These are phyloP conservation scores for Trigoniulus corallinus DNA, from an alignment of 1,140 invertebrate species.

Conservation along the genomic window DNA sequence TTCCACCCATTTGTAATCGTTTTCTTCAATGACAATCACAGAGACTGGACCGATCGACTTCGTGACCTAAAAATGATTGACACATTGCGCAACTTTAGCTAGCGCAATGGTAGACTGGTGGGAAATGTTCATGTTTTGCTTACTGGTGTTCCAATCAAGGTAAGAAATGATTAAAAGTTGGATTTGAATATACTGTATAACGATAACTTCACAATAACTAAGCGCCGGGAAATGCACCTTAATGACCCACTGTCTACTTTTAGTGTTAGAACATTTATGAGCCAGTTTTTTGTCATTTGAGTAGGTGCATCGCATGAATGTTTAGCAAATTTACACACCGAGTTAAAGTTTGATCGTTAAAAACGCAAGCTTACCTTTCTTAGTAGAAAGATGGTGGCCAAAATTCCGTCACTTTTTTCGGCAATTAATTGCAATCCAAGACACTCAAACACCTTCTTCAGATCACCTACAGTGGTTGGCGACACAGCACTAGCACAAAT, in stretches of 20 bases:
- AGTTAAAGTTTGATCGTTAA: neutral
- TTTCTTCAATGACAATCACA: conserved; percentile 8
- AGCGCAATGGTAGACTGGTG: no score
- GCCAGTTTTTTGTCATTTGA: neutral
- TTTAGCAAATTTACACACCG: neutral
- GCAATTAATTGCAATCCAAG: neutral
- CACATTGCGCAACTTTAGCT: no score
- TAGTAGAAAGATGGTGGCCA: neutral
- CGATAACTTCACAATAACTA: no score
- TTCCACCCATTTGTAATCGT: neutral
- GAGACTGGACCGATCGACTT: no score
- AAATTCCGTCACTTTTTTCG: neutral
- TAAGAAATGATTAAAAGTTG: no score
- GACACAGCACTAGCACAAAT: neutral
- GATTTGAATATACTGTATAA: no score
- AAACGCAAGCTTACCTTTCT: neutral
- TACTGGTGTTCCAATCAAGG: neutral
- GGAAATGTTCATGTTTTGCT: neutral
- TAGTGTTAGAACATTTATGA: no score
- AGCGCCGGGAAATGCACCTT: no score
- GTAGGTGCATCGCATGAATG: neutral
- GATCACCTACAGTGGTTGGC: neutral
- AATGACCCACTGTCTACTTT: no score
- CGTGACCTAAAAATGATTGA: no score
- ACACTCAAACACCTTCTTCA: neutral